Conservation (phyloP, 2,888 invertebrate genomes). For the Drosophila longiperda region DNA sequence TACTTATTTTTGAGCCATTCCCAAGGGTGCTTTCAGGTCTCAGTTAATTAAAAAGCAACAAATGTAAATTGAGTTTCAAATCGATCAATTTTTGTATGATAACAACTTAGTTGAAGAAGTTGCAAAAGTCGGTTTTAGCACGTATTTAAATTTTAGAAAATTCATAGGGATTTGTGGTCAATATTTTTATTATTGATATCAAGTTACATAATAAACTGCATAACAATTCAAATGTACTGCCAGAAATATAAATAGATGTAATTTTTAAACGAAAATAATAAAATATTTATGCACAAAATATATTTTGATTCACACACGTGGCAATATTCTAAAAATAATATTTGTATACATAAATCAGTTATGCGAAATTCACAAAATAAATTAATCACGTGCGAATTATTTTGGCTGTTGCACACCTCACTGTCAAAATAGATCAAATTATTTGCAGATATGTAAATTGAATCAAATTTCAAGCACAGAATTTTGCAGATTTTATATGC, state of each 20-base stretch:
- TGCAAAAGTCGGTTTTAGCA: not conserved
- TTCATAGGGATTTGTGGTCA: not conserved
- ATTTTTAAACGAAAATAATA: not conserved
- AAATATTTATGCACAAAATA: not conserved
- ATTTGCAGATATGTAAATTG: not conserved
- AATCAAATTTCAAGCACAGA: not conserved
- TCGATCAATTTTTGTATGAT: not conserved
- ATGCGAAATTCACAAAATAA: not conserved
- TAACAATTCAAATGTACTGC: not conserved
- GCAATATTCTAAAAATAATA: not conserved
- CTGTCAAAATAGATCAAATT: not conserved
- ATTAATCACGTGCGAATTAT: constrained; percentile 1
- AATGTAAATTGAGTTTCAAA: not conserved
- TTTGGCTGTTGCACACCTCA: not conserved
- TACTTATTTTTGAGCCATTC: constrained; percentile 10
- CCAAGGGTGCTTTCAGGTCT: not conserved
- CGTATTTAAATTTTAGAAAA: not conserved
- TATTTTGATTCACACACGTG: not conserved
- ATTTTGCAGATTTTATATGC: not conserved
- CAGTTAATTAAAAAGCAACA: constrained; percentile 19
- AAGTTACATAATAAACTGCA: not conserved
- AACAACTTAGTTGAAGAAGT: not conserved
- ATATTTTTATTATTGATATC: not conserved
- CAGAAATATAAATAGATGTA: not conserved
- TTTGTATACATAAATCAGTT: not conserved